These are phyloP conservation scores for Ditylenchus weischeri DNA, from an alignment of 2,888 invertebrate species.

Conservation along the genomic window DNA sequence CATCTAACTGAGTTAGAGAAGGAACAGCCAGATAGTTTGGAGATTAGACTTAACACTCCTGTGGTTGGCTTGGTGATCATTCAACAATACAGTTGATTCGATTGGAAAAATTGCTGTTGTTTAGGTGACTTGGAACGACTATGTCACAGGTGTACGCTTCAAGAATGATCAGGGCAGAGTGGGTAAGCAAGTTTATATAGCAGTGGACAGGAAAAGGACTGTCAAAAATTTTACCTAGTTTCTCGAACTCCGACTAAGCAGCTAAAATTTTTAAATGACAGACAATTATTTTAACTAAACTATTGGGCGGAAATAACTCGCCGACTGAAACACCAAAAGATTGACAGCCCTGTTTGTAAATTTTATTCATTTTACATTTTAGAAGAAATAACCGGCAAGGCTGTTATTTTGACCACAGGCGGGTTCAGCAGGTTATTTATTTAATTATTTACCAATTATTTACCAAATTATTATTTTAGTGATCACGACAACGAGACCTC, in stretches of 20 bases:
- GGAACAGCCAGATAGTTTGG: constrained; percentile 37
- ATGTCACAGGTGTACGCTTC: constrained; percentile 46
- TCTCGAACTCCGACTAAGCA: no score
- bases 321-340: no score
- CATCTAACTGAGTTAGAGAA: constrained; percentile 39
- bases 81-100: constrained; percentile 36
- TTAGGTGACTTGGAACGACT: constrained; percentile 49
- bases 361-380: constrained; percentile 1
- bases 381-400: constrained; percentile 46
- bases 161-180: constrained; percentile 26
- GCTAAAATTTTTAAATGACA: no score
- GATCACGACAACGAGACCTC: constrained; percentile 44
- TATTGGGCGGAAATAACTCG: no score
- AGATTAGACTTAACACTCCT: constrained; percentile 24
- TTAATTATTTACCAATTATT: no score
- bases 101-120: constrained; percentile 35
- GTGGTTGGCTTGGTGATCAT: constrained; percentile 37
- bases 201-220: no score
- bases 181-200: background rate
- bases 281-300: no score
- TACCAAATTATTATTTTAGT: constrained; percentile 13
- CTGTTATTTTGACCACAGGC: constrained; percentile 57
- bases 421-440: constrained; percentile 52
- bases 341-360: constrained; percentile 6
- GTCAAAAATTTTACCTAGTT: no score